Percentiles rank a stretch among this genome's conserved stretches.
Evolutionary conservation across 2,888 invertebrate species (phyloP).

Genomic region (Ochropleura plecta): DNA sequence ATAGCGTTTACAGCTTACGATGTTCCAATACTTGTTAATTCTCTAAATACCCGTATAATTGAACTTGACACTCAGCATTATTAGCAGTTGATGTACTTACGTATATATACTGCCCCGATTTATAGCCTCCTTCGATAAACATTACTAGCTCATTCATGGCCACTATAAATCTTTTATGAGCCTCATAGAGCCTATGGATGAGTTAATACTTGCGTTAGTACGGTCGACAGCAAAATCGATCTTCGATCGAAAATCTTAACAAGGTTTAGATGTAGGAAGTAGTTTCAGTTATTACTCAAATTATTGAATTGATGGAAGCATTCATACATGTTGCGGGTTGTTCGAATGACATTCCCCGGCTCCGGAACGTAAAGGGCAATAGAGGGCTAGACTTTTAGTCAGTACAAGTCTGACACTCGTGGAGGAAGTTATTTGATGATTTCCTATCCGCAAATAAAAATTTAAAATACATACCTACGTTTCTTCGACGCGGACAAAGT

Average conservation of each 20-base stretch:
- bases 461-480: too few relatives aligned
- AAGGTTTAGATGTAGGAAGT: neutral
- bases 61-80: slow-evolving; percentile 20
- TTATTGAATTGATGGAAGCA: too few relatives aligned
- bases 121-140: slow-evolving; percentile 55
- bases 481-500: too few relatives aligned
- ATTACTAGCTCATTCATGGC: slow-evolving; percentile 48
- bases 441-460: too few relatives aligned
- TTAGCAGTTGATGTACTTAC: slow-evolving; percentile 21
- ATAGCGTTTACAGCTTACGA: neutral
- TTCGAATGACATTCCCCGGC: too few relatives aligned
- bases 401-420: too few relatives aligned
- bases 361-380: too few relatives aligned
- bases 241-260: neutral
- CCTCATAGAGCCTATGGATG: slow-evolving; percentile 22
- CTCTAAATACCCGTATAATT: slow-evolving; percentile 23
- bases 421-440: too few relatives aligned
- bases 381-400: too few relatives aligned
- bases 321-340: too few relatives aligned
- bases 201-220: slow-evolving; percentile 17
- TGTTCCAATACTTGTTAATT: neutral
- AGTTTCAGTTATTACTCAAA: neutral
- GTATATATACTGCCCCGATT: slow-evolving; percentile 28
- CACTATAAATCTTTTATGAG: slow-evolving; percentile 55
- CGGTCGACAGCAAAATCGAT: neutral